Evolutionary conservation across 2,113 vertebrate species (phyloP).

Genomic region (Trematocara zebra): DNA sequence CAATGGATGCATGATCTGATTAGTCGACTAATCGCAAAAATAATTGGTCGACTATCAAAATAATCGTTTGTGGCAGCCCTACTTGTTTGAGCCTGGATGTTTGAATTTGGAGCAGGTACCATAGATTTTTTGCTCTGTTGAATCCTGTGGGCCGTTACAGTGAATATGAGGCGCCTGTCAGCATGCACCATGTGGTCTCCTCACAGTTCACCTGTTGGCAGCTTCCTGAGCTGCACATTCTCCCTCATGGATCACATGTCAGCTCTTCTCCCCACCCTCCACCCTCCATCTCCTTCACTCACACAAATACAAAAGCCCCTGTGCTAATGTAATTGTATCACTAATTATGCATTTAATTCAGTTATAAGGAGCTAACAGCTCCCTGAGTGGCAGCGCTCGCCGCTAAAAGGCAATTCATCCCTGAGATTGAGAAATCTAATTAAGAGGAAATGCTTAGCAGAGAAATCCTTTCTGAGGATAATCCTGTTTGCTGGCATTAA

Average conservation of each 20-base stretch:
- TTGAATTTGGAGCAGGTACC: neutral
- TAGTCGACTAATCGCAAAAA: too few relatives aligned
- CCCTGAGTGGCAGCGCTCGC: slow-evolving; percentile 90
- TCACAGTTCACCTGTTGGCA: slow-evolving; percentile 16
- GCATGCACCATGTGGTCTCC: neutral
- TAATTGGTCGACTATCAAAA: too few relatives aligned
- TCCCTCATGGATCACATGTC: neutral
- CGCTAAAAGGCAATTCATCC: slow-evolving; percentile 97
- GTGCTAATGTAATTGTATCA: slow-evolving; percentile 87
- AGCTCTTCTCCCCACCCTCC: neutral
- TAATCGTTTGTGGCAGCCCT: too few relatives aligned
- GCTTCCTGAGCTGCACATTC: neutral
- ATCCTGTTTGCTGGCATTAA: slow-evolving; percentile 99
- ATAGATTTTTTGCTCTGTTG: neutral
- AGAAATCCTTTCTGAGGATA: slow-evolving; percentile 93
- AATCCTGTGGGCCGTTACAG: neutral
- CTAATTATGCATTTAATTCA: slow-evolving; percentile 98
- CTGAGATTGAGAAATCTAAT: slow-evolving; percentile 95
- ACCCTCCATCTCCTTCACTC: neutral
- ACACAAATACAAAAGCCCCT: slow-evolving; percentile 80
- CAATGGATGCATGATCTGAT: too few relatives aligned
- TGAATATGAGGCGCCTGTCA: neutral
- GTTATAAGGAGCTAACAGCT: slow-evolving; percentile 98
- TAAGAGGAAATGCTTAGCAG: slow-evolving; percentile 92
- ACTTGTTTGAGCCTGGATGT: neutral